phyloP scores from a whole-genome alignment of 2,888 invertebrate genomes.

The Agrochola lota region DNA sequence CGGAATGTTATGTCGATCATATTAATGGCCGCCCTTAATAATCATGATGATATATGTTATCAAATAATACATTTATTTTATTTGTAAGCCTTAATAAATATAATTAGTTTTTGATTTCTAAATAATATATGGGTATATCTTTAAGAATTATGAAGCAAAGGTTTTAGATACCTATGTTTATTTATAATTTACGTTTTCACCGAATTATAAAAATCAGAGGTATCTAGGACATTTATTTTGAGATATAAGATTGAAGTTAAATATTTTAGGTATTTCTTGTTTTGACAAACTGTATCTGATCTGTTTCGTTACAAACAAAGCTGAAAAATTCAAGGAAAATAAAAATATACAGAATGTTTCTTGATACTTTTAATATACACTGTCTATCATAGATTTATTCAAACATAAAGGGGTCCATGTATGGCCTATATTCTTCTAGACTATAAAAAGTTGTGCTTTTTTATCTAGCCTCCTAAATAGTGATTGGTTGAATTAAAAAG shows the following conservation, averaged over 20 bases:
- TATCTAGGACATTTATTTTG: conserved; percentile 27
- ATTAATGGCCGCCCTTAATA: conserved; percentile 39
- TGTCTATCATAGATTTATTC: conserved; percentile 8
- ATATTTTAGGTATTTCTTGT: conserved; percentile 49
- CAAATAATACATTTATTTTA: conserved; percentile 14
- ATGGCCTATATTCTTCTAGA: neutral
- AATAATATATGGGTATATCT: neutral
- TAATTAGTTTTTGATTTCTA: neutral
- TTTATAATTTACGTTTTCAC: conserved; percentile 1
- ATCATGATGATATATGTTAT: conserved; percentile 21
- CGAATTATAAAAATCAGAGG: conserved; percentile 9
- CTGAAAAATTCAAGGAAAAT: conserved; percentile 46
- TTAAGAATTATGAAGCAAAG: neutral
- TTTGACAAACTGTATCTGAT: conserved; percentile 56
- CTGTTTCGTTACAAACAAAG: conserved; percentile 26
- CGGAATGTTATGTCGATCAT: conserved; percentile 49
- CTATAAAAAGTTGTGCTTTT: no score
- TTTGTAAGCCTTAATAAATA: neutral
- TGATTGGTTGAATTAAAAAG: neutral
- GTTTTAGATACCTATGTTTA: neutral
- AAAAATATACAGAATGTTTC: conserved; percentile 20
- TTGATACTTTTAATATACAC: conserved; percentile 30
- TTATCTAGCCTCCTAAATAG: neutral
- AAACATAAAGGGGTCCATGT: neutral
- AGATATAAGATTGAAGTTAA: conserved; percentile 7